phyloP scores from a whole-genome alignment of 2,888 invertebrate species.

The Drosophila phalerata region DNA sequence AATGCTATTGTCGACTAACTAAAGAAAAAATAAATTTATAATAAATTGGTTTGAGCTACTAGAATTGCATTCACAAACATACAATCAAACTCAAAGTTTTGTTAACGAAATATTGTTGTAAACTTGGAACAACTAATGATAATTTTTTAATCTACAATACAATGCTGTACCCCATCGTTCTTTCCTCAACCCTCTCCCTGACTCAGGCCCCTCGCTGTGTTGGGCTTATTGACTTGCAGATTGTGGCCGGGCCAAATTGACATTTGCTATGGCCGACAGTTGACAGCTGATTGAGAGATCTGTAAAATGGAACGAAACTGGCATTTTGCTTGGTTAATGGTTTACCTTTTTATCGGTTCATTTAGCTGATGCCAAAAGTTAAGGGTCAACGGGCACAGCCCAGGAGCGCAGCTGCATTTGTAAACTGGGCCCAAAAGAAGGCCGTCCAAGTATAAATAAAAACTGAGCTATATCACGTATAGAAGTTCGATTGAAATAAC shows the following conservation, averaged over 20 bases:
- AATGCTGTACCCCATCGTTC: conserved; percentile 4
- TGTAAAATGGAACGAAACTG: conserved; percentile 38
- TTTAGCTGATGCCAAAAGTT: conserved; percentile 53
- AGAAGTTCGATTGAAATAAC: conserved; percentile 3
- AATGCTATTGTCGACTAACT: too few species aligned
- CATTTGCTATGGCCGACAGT: conserved; percentile 59
- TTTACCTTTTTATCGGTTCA: conserved; percentile 66
- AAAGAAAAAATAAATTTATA: too few species aligned
- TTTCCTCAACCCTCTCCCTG: not conserved
- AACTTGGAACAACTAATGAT: conserved; percentile 21
- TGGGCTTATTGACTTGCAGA: conserved; percentile 58
- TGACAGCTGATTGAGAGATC: conserved; percentile 70
- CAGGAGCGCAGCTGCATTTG: conserved; percentile 4
- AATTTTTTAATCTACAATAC: conserved; percentile 17
- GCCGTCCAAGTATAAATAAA: not conserved
- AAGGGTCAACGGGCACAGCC: conserved; percentile 49
- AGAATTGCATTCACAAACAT: not conserved
- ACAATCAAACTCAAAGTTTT: not conserved
- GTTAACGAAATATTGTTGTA: not conserved
- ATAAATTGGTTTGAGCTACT: too few species aligned
- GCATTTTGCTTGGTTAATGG: conserved; percentile 45
- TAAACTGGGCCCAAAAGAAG: not conserved
- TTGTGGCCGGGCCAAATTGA: conserved; percentile 49
- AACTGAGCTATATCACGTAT: conserved; percentile 1
- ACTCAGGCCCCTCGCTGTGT: not conserved